Percentiles rank a stretch among this genome's conserved stretches.
Evolutionary conservation across 2,113 vertebrate genomes (phyloP).

Genomic region (human (Homo sapiens)): GRCh38 chr22:24152001-24152500

Average conservation of each 20-base stretch:
- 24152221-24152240: background rate
- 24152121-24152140: background rate
- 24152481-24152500: background rate
- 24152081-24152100: rapidly evolving
- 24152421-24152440: background rate
- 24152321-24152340: background rate
- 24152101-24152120: background rate
- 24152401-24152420: background rate
- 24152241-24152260: background rate
- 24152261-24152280: background rate
- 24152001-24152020: background rate
- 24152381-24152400: background rate
- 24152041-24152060: background rate
- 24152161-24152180: background rate
- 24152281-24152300: background rate
- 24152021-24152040: background rate
- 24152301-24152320: background rate
- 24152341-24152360: no score
- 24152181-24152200: background rate
- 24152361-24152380: background rate
- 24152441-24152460: background rate
- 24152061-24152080: background rate
- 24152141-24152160: background rate
- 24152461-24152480: background rate
- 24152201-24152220: background rate